These are phyloP conservation scores for Trematocara marginatum DNA, from an alignment of 2,113 vertebrate species.

Conservation along the genomic window DNA sequence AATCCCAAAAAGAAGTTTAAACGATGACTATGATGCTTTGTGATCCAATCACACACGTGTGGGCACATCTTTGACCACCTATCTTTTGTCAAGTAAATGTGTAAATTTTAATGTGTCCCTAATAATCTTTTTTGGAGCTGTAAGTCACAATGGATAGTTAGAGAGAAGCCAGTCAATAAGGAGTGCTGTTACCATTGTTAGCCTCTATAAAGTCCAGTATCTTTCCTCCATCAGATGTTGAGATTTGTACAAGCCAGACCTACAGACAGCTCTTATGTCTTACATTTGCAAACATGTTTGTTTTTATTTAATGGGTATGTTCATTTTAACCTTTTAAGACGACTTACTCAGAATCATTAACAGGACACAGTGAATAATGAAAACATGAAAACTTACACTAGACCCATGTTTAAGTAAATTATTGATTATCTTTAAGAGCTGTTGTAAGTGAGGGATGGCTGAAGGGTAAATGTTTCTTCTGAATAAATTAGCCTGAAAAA, in stretches of 20 bases:
- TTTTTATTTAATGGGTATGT: neutral
- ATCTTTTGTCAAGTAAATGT: neutral
- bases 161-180: neutral
- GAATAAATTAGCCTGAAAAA: conserved; percentile 26
- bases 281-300: neutral
- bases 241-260: neutral
- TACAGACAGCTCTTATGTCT: neutral
- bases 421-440: conserved; percentile 43
- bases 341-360: neutral
- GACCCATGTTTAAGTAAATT: conserved; percentile 27
- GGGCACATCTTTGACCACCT: neutral
- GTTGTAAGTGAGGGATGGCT: conserved; percentile 6
- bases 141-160: neutral
- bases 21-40: neutral
- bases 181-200: neutral
- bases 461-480: conserved; percentile 42
- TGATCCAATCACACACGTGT: neutral
- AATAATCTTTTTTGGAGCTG: neutral
- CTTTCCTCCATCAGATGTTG: neutral
- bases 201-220: neutral
- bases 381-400: neutral
- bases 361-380: neutral
- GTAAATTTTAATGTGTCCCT: neutral
- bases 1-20: neutral
- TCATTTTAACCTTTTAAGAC: neutral